Evolutionary conservation across 2,113 vertebrate species (phyloP), one percentile per base, ranked within the genome.

Genomic region (Neoarius graeffei): DNA sequence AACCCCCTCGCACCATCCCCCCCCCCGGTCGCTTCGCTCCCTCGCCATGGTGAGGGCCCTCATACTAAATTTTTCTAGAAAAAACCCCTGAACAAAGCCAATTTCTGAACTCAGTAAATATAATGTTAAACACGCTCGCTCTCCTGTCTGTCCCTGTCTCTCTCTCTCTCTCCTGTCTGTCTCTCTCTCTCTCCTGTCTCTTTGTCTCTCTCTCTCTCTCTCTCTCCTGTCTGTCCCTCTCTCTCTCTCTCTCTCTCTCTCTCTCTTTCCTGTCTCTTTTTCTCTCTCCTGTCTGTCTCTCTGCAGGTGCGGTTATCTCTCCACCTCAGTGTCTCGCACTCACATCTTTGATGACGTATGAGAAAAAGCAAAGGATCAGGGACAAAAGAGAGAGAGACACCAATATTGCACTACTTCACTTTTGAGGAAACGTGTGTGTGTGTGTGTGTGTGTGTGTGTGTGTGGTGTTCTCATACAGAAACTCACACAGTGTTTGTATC

Each of bases 221-320:
- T 57, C 56, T 14, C 56, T 14, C 56, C 56, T 14, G 11, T 14
- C 57, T 15, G 10, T 66, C 62, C 64, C 73, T 82, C 20, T 54
- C 35, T 42, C 59, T 60, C 59, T 60, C 59, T 60, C 59, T 20
- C 59, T 60, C 17, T 57, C 56, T 17, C 4, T 15, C 56, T 57
- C 56, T 2, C 56, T 57, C 56, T 15, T 6, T 20, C 57, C 5
- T 19, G 5, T 19, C 5, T 19, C 4, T 19, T 17, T 59, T 4
- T 57, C 56, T 57, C 56, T 14, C 56, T 14, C 56, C 56, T 14
- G 11, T 14, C 57, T 15, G 10, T 66, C 62, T 73, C 73, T 82
- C 20, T 54, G n/a, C 81, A 86, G 81, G 83, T 94, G n/a, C 73
- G 1, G 87, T 10, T 88, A 35, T 84, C 73, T 81, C 27, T 76